phyloP scores from a whole-genome alignment of 2,888 invertebrate species.

The Tetranychus truncatus region DNA sequence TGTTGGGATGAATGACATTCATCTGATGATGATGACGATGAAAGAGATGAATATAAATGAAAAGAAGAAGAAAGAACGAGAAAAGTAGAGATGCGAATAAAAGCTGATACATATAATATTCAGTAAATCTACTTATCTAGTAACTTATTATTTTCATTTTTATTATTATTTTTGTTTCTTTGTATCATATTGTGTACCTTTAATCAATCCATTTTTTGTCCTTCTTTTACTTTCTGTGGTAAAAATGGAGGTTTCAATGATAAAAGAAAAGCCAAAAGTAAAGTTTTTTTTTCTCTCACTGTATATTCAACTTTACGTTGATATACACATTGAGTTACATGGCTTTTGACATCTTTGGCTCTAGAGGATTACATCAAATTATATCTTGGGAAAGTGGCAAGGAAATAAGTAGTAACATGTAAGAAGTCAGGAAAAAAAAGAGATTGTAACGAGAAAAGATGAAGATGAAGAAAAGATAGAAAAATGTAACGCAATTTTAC shows the following conservation, averaged over 20 bases:
- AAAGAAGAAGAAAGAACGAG: background rate
- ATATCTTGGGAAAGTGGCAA: background rate
- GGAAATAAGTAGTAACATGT: background rate
- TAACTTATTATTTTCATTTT: background rate
- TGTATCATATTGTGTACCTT: background rate
- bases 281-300: background rate
- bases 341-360: background rate
- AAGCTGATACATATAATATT: background rate
- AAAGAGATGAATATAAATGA: background rate
- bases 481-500: no score
- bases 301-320: background rate
- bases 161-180: background rate
- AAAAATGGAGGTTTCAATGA: no score
- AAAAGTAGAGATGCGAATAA: background rate
- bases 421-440: background rate
- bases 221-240: background rate
- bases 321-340: background rate
- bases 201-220: background rate
- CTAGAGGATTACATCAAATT: constrained; percentile 1
- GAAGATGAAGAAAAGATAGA: no score
- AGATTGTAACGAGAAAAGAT: background rate
- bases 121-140: background rate
- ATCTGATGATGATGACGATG: background rate
- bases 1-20: background rate
- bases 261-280: background rate